These are phyloP conservation scores for Corythornis cristatus DNA, from an alignment of 2,113 vertebrate genomes.

Conservation along the genomic window DNA sequence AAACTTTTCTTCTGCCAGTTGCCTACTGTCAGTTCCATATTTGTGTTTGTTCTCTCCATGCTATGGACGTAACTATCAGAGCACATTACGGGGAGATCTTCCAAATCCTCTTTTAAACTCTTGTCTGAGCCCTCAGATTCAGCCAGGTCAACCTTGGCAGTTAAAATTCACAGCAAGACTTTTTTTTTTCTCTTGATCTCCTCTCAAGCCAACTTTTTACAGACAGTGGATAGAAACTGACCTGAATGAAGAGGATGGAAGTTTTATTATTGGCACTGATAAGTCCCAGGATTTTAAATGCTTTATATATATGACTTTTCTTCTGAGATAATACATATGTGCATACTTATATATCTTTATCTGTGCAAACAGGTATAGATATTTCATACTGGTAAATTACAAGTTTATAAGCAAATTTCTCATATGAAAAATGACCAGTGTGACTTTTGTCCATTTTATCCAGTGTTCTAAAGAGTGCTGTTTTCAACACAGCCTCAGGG, in stretches of 20 bases:
- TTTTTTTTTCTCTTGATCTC: background rate
- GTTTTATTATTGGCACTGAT: background rate
- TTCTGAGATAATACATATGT: background rate
- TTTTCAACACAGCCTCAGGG: background rate
- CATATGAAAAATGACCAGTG: background rate
- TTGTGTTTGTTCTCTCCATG: constrained; percentile 20
- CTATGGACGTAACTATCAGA: background rate
- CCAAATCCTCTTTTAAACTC: constrained; percentile 15
- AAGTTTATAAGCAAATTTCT: background rate
- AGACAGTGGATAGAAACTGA: background rate
- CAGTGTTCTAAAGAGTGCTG: background rate
- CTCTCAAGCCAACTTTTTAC: background rate
- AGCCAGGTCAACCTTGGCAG: background rate
- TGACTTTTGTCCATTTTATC: background rate
- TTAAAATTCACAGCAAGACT: background rate
- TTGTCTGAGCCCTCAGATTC: background rate
- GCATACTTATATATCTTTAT: background rate
- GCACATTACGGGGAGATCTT: background rate
- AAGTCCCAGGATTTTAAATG: background rate
- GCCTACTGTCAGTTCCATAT: background rate
- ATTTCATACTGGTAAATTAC: background rate
- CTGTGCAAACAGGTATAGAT: background rate
- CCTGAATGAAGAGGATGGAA: background rate
- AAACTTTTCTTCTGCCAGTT: background rate
- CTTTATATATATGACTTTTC: background rate